phyloP scores from a whole-genome alignment of 2,113 vertebrate species.

The Piaya cayana region DNA sequence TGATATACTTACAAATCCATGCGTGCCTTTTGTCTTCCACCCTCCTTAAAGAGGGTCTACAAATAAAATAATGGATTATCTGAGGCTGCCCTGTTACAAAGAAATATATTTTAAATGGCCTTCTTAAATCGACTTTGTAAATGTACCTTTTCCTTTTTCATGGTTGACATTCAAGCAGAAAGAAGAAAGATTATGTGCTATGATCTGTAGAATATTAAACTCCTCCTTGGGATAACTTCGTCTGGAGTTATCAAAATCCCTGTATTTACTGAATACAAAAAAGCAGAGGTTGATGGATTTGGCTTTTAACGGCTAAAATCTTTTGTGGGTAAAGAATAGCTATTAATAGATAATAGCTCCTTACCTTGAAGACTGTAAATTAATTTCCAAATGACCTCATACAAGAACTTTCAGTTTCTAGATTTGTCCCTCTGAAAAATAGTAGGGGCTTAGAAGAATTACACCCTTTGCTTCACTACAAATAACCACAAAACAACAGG shows the following conservation, averaged over 20 bases:
- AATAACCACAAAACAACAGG: neutral
- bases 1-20: constrained; percentile 13
- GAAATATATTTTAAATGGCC: neutral
- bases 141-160: constrained; percentile 11
- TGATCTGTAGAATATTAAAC: constrained; percentile 48
- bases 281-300: constrained; percentile 22
- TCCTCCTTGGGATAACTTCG: constrained; percentile 10
- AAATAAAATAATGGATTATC: constrained; percentile 40
- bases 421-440: neutral
- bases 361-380: neutral
- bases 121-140: constrained; percentile 18
- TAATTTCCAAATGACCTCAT: constrained; percentile 10
- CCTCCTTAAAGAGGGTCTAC: neutral
- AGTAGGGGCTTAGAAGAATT: neutral
- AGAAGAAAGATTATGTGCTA: constrained; percentile 27
- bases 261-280: constrained; percentile 51
- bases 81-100: neutral
- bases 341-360: constrained; percentile 23
- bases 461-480: neutral
- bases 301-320: constrained; percentile 45
- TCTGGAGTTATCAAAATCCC: constrained; percentile 44
- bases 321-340: constrained; percentile 7
- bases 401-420: neutral
- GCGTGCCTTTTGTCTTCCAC: neutral
- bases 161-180: constrained; percentile 45